Percentiles rank a stretch among this genome's conserved stretches.
phyloP scores from a whole-genome alignment of 2,888 invertebrate species.

The Leptinotarsa peninsularis region DNA sequence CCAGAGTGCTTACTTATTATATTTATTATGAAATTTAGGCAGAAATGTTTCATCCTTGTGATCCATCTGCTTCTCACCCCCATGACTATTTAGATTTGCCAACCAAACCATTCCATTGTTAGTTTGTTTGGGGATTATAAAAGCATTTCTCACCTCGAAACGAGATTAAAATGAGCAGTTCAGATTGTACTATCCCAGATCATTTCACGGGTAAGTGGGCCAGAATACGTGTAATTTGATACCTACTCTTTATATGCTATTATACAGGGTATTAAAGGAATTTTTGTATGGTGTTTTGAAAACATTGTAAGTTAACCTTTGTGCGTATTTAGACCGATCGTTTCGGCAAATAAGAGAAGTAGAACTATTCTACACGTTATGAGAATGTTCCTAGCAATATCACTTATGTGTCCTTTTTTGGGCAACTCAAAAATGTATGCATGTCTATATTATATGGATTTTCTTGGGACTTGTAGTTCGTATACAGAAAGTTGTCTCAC shows the following conservation, averaged over 20 bases:
- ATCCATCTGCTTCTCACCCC: slow-evolving; percentile 21
- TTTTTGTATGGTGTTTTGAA: slow-evolving; percentile 26
- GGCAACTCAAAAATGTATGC: no score
- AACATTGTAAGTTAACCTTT: slow-evolving; percentile 30
- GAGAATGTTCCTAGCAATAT: neutral
- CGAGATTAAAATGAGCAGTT: slow-evolving; percentile 56
- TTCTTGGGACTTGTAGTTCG: no score
- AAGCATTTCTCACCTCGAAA: slow-evolving; percentile 53
- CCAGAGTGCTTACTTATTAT: neutral
- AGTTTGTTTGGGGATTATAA: slow-evolving; percentile 49
- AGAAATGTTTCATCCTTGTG: neutral
- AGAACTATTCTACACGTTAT: neutral
- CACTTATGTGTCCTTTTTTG: no score
- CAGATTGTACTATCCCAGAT: slow-evolving; percentile 40
- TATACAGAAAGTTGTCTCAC: no score
- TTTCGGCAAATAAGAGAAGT: neutral
- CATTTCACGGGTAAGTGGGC: slow-evolving; percentile 44
- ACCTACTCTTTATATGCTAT: slow-evolving; percentile 34
- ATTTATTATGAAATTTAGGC: neutral
- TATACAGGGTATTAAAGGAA: slow-evolving; percentile 29
- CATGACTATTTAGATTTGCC: slow-evolving; percentile 9
- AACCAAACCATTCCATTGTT: slow-evolving; percentile 23
- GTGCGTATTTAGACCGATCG: neutral
- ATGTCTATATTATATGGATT: no score
- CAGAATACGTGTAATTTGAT: slow-evolving; percentile 38